Percentiles rank a stretch among this genome's conserved stretches.
Evolutionary conservation across 1,140 invertebrate genomes (phyloP).

Genomic region (Drosophila jambulina): DNA sequence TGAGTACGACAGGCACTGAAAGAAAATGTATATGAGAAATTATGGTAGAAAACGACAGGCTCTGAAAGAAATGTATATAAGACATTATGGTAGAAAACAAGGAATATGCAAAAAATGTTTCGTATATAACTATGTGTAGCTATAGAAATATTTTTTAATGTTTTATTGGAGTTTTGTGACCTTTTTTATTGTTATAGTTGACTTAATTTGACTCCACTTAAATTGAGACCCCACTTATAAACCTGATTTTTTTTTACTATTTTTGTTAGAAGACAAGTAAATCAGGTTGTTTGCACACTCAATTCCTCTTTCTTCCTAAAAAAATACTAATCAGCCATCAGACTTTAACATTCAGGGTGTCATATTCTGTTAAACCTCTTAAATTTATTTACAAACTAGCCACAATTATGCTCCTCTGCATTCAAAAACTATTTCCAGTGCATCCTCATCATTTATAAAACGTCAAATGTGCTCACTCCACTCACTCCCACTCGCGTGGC

Average conservation of each 20-base stretch:
- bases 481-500: slow-evolving; percentile 18
- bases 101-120: no score
- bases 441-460: slow-evolving; percentile 69
- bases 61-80: no score
- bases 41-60: neutral
- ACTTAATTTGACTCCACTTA: no score
- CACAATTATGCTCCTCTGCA: rapidly evolving
- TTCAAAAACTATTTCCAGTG: neutral
- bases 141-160: neutral
- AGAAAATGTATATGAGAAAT: neutral
- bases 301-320: neutral
- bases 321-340: neutral
- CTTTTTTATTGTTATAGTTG: no score
- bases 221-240: no score
- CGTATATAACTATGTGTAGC: neutral
- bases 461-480: slow-evolving; percentile 50
- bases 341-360: neutral
- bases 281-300: no score
- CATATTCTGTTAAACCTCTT: neutral
- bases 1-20: slow-evolving; percentile 82
- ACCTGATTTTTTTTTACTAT: no score
- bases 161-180: neutral
- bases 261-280: no score
- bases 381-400: neutral
- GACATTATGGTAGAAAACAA: no score